These are phyloP conservation scores for Lordiphosa andalusiaca DNA, from an alignment of 2,888 invertebrate genomes.

Conservation along the genomic window DNA sequence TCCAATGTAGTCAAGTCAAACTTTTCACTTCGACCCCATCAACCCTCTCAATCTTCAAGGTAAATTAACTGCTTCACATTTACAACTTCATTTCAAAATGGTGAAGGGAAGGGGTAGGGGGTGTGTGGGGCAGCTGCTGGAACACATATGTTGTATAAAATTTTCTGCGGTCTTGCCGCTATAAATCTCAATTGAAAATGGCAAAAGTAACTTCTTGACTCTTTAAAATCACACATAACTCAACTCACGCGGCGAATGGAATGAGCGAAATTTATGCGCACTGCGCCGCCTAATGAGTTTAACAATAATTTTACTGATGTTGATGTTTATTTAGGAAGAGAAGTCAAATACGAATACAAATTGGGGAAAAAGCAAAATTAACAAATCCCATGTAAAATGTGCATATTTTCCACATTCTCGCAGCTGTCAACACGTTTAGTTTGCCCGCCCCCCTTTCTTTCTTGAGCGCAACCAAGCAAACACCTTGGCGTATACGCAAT, in stretches of 20 bases:
- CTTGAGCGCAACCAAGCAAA: neutral
- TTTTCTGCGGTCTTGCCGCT: constrained; percentile 23
- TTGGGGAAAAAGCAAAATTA: constrained; percentile 30
- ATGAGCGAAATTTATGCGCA: constrained; percentile 1
- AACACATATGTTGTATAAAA: constrained; percentile 24
- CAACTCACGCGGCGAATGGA: constrained; percentile 5
- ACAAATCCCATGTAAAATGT: constrained; percentile 32
- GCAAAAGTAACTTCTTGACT: constrained; percentile 18
- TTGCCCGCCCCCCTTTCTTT: neutral
- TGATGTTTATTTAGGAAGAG: constrained; percentile 10
- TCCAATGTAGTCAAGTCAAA: constrained; percentile 2
- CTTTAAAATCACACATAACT: constrained; percentile 27
- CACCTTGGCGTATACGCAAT: constrained; percentile 51
- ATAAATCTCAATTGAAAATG: constrained; percentile 51
- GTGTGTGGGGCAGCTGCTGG: too few species aligned
- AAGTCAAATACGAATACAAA: constrained; percentile 10
- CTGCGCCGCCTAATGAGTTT: constrained; percentile 25
- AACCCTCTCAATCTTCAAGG: constrained; percentile 4
- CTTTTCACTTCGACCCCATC: neutral
- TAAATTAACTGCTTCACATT: constrained; percentile 15
- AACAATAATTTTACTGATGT: constrained; percentile 9
- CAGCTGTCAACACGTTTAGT: constrained; percentile 48
- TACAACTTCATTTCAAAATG: constrained; percentile 10
- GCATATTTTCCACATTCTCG: constrained; percentile 31
- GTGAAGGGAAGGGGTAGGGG: too few species aligned